These are phyloP conservation scores for Carpatolechia fugitivella DNA, from an alignment of 2,888 invertebrate species.

Conservation along the genomic window DNA sequence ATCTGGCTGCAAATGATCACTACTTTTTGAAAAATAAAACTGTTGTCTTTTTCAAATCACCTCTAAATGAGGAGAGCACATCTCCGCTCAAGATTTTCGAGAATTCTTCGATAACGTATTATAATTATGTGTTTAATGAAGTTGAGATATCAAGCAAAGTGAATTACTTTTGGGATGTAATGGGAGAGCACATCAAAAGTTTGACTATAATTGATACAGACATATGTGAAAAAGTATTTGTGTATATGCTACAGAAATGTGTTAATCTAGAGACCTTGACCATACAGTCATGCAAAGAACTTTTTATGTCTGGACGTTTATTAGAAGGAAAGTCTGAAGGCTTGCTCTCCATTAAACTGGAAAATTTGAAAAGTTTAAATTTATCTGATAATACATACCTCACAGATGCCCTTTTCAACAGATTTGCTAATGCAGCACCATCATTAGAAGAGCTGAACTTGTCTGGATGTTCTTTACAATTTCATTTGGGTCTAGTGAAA, in stretches of 20 bases:
- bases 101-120: slow-evolving; percentile 62
- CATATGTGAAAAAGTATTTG: slow-evolving; percentile 81
- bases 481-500: slow-evolving; percentile 83
- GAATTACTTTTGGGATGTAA: slow-evolving; percentile 77
- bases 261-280: slow-evolving; percentile 78
- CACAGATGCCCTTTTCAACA: slow-evolving; percentile 85
- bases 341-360: slow-evolving; percentile 61
- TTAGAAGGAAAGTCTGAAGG: slow-evolving; percentile 80
- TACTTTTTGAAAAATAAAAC: slow-evolving; percentile 76
- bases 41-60: slow-evolving; percentile 66
- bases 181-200: slow-evolving; percentile 77
- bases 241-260: slow-evolving; percentile 78
- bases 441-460: slow-evolving; percentile 81
- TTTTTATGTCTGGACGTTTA: slow-evolving; percentile 86
- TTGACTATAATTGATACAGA: slow-evolving; percentile 81
- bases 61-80: slow-evolving; percentile 56
- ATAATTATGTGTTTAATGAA: slow-evolving; percentile 75
- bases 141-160: slow-evolving; percentile 74
- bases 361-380: slow-evolving; percentile 78
- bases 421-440: slow-evolving; percentile 81
- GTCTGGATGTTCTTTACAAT: slow-evolving; percentile 84
- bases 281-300: slow-evolving; percentile 82
- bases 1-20: slow-evolving; percentile 82
- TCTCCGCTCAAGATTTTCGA: slow-evolving; percentile 62
- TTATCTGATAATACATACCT: slow-evolving; percentile 84